Base-by-base conservation (phyloP, 2,888 invertebrate species). In the Dicranocentrus wangi region DNA sequence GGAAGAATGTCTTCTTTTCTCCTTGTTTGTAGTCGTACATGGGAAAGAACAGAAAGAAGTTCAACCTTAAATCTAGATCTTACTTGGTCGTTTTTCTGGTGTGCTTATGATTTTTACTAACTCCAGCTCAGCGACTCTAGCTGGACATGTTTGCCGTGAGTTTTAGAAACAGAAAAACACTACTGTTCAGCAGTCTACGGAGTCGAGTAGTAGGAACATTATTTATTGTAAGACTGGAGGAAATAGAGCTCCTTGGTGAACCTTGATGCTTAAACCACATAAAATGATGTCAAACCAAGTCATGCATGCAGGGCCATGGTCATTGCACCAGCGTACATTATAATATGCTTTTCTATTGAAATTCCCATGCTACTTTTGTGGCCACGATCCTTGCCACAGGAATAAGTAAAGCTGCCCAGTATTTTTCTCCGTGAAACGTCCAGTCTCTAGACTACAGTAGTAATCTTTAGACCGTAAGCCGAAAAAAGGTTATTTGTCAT, bases 401-500 rank as follows among this genome's bases (percentile, higher is more conserved):
- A 39, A 39, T 8, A 39, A 39, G 13, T 5, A 39, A 39, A 39
- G 39, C 5, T 8, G 39, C 39, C 13, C 39, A 13, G 13, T 39
- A 39, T 39, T 39, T 13, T 39, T 39, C 13, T 39, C 39, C 13
- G 13, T 39, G 13, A 5, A 39, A 39, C 13, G 39, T 8, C 39
- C 39, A 39, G 39, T 5, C 39, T 8, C 39, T 39, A 39, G 13
- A 13, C 39, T 8, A 39, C 5, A 39, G 39, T 13, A 39, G n/a
- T n/a, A 8, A 39, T 39, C 5, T 39, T 39, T 39, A 13, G 13
- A 39, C 5, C 7, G 39, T 8, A 13, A 39, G 13, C 5, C 7
- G 39, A 39, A 39, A 5, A 39, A 39, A 39, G 39, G 69, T 58
- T 58, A 32, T 70, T 70, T 70, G 55, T 70, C 69, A 70, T 70